Evolutionary conservation across 2,797 vertebrate species (phyloP).

Genomic region (Perodicticus potto): DNA sequence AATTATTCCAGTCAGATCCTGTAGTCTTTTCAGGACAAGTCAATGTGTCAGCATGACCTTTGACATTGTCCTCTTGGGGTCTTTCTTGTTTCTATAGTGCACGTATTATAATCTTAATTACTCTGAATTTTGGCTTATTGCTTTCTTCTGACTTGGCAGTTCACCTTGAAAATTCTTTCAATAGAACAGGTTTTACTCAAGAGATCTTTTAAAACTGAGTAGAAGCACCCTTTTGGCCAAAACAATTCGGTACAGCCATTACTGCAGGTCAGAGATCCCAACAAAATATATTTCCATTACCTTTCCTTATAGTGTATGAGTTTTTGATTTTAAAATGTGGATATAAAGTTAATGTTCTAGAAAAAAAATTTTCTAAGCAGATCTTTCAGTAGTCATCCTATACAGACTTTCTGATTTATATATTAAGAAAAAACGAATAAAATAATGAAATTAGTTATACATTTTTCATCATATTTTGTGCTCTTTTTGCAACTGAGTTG

Average conservation of each 20-base stretch:
- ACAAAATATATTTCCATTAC: constrained; percentile 59
- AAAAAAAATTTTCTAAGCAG: not conserved
- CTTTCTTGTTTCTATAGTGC: constrained; percentile 35
- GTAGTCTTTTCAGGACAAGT: constrained; percentile 60
- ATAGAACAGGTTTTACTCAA: constrained; percentile 40
- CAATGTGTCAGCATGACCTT: constrained; percentile 47
- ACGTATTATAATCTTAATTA: constrained; percentile 32
- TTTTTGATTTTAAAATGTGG: constrained; percentile 68
- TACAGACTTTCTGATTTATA: not conserved
- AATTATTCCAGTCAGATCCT: constrained; percentile 63
- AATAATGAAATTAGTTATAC: not conserved
- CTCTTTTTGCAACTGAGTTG: constrained; percentile 46
- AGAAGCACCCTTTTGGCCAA: constrained; percentile 18
- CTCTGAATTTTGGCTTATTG: constrained; percentile 2
- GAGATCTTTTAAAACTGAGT: constrained; percentile 46
- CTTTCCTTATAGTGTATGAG: not conserved
- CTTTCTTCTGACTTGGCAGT: constrained; percentile 51
- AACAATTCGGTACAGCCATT: constrained; percentile 58
- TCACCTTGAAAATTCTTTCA: constrained; percentile 53
- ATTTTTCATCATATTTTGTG: not conserved
- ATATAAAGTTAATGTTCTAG: constrained; percentile 37
- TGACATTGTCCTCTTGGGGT: constrained; percentile 8
- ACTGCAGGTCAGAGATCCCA: not conserved
- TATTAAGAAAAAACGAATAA: not conserved
- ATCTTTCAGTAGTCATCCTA: not conserved